phyloP scores from a whole-genome alignment of 2,888 invertebrate genomes.

The Erebia ligea region DNA sequence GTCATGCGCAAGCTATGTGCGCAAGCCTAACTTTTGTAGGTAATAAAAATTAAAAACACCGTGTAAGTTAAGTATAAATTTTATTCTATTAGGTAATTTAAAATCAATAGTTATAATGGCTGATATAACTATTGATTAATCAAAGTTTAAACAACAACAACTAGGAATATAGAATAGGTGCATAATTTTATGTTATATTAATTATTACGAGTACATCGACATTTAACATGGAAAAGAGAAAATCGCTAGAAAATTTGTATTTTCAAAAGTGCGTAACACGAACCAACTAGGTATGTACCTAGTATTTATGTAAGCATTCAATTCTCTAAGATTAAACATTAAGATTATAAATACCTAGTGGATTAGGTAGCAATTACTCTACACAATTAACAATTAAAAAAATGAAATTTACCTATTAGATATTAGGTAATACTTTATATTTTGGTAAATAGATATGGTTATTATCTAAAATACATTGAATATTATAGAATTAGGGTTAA shows the following conservation, averaged over 20 bases:
- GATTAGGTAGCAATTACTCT: too few species aligned
- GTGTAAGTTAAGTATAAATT: slow-evolving; percentile 64
- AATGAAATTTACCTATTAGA: too few species aligned
- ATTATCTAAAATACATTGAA: too few species aligned
- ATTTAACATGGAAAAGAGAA: neutral
- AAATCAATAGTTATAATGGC: slow-evolving; percentile 81
- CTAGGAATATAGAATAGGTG: slow-evolving; percentile 23
- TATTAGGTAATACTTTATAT: too few species aligned
- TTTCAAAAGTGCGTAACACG: neutral
- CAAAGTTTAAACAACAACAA: slow-evolving; percentile 28
- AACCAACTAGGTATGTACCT: neutral
- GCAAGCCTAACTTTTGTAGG: too few species aligned
- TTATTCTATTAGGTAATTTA: slow-evolving; percentile 62
- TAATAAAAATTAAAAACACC: slow-evolving; percentile 47
- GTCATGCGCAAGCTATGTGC: too few species aligned
- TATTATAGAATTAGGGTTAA: too few species aligned
- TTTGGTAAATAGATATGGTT: too few species aligned
- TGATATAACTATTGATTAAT: slow-evolving; percentile 75
- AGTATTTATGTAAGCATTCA: too few species aligned
- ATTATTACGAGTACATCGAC: neutral
- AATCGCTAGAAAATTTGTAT: neutral
- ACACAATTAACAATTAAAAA: too few species aligned
- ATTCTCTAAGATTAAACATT: too few species aligned
- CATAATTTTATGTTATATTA: neutral
- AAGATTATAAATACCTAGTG: too few species aligned